A percentile compares a stretch with the other conserved stretches of the same genome.
These are phyloP conservation scores for Ictidomys tridecemlineatus DNA, from an alignment of 2,113 vertebrate species.

Conservation along the genomic window DNA sequence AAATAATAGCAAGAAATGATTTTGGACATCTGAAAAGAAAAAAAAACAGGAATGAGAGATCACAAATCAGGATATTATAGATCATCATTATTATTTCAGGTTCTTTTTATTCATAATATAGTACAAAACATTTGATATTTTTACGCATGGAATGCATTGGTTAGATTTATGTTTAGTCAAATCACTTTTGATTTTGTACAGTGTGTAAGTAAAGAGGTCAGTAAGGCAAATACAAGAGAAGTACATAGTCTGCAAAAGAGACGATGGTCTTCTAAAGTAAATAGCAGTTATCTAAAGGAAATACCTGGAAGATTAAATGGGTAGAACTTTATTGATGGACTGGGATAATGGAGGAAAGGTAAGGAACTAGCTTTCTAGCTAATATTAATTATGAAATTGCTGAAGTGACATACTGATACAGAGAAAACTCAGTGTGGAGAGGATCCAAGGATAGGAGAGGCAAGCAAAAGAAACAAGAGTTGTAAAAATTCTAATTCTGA, in stretches of 20 bases:
- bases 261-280: neutral
- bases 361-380: neutral
- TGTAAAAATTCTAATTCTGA: neutral
- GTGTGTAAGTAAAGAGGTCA: neutral
- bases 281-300: neutral
- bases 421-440: neutral
- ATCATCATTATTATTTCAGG: neutral
- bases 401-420: neutral
- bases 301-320: neutral
- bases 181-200: neutral
- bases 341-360: neutral
- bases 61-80: neutral
- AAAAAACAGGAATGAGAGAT: neutral
- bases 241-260: neutral
- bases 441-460: neutral
- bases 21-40: neutral
- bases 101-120: conserved; percentile 24
- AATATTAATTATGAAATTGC: neutral
- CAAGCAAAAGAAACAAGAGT: neutral
- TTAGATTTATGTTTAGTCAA: neutral
- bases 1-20: neutral
- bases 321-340: neutral
- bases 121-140: neutral
- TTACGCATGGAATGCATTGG: neutral
- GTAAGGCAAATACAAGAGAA: neutral